Evolutionary conservation across 2,888 invertebrate genomes (phyloP), one percentile per base, ranked within the genome.

Genomic region (Noctua comes): DNA sequence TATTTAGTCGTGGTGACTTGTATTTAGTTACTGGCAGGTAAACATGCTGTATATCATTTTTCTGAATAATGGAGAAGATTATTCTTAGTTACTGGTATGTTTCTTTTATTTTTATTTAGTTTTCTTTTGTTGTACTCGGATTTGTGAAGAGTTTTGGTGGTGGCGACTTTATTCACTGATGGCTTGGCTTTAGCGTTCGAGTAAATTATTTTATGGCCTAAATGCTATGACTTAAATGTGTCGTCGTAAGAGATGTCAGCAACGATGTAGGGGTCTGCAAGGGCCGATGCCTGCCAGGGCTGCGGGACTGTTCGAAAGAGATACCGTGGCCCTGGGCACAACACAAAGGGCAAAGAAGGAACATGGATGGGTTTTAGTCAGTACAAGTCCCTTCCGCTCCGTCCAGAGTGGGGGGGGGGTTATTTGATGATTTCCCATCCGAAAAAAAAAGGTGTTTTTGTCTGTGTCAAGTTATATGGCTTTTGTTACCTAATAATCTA

Each of bases 11-110:
- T 24, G 51, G 68, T 77, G 76, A 59, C 24, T 31, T 73, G 43
- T 75, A 70, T 79, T 88, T 77, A 76, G 75, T 81, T 76, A 68
- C 77, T 31, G 36, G 62, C 85, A 88, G 89, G 89, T 88, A 88
- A 87, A 88, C 89, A 85, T 40, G 40, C 27, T 68, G 62, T 87
- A 68, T 48, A 79, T 82, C 71, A 87, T 83, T 79, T 76, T 40
- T 79, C 21, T 80, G 78, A 87, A 54, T 75, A 71, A 87, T 80
- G 68, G 54, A 64, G 46, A 27, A 43, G 54, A 79, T 86, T 75
- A 72, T 54, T 88, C 62, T 65, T 74, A 36, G 78, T 79, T 87
- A 82, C 68, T 66, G 46, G 10, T 43, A 68, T 64, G 27, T 59
- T 70, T 68, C n/a, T 68, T 71, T 77, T 62, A 51, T 69, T 79